These are phyloP conservation scores for Drosophila navojoa DNA, from an alignment of 1,140 invertebrate genomes.

Conservation along the genomic window DNA sequence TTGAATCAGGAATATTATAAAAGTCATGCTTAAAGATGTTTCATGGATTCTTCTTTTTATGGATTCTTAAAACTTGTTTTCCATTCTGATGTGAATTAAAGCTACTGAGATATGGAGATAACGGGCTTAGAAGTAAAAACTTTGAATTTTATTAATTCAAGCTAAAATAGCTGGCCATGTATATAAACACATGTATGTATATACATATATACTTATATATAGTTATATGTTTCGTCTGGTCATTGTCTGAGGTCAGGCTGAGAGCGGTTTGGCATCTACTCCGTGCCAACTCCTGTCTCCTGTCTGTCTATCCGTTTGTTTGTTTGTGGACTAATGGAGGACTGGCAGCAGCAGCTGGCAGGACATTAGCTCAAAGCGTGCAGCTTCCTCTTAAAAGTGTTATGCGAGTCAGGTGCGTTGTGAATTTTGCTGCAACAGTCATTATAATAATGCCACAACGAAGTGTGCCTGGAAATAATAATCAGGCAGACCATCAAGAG, in stretches of 20 bases:
- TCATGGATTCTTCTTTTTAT: too few species aligned
- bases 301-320: slow-evolving; percentile 14
- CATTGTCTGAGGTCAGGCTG: slow-evolving; percentile 29
- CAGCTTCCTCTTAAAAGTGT: slow-evolving; percentile 44
- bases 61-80: too few species aligned
- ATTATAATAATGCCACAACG: slow-evolving; percentile 83
- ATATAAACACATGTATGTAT: slow-evolving; percentile 37
- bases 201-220: slow-evolving; percentile 37
- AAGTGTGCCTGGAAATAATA: slow-evolving; percentile 83
- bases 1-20: neutral
- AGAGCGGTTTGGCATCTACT: slow-evolving; percentile 11
- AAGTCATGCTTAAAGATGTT: too few species aligned
- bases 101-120: too few species aligned
- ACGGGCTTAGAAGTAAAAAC: slow-evolving; percentile 2
- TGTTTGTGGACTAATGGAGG: slow-evolving; percentile 59
- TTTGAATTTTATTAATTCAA: slow-evolving; percentile 49
- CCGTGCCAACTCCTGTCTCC: slow-evolving; percentile 6
- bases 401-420: slow-evolving; percentile 80
- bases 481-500: slow-evolving; percentile 49
- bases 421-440: slow-evolving; percentile 83
- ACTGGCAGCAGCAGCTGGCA: slow-evolving; percentile 69
- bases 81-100: too few species aligned
- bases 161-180: slow-evolving; percentile 3
- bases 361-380: slow-evolving; percentile 59
- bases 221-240: slow-evolving; percentile 33